Conservation (phyloP, 1,140 invertebrate species). For the Danaus plexippus region DNA sequence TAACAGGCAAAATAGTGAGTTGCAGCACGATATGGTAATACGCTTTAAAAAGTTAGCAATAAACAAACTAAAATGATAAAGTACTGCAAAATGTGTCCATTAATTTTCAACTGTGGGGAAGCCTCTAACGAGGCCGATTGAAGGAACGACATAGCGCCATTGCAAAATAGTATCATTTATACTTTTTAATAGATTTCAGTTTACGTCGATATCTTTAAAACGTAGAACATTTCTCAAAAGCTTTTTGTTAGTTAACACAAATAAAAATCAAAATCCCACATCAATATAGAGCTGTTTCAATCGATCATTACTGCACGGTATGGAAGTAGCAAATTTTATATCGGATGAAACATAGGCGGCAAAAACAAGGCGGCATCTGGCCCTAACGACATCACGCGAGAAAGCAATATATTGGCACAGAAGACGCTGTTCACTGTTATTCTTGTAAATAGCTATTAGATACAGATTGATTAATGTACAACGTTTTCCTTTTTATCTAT, state of each 20-base stretch:
- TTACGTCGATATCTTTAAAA: no score
- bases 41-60: slow-evolving; percentile 23
- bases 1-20: slow-evolving; percentile 17
- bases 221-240: no score
- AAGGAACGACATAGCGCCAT: slow-evolving; percentile 11
- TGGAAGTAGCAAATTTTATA: slow-evolving; percentile 49
- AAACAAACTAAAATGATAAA: slow-evolving; percentile 22
- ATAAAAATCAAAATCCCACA: no score
- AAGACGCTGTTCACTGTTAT: slow-evolving; percentile 33
- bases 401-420: slow-evolving; percentile 61
- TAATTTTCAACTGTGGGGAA: slow-evolving; percentile 15
- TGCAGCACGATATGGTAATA: slow-evolving; percentile 18
- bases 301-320: slow-evolving; percentile 13
- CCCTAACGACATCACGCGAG: slow-evolving; percentile 61
- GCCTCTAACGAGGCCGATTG: slow-evolving; percentile 17
- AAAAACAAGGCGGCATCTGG: slow-evolving; percentile 61
- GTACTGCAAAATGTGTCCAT: slow-evolving; percentile 19
- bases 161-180: no score
- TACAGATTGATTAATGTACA: slow-evolving; percentile 10
- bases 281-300: neutral
- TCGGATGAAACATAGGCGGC: slow-evolving; percentile 38
- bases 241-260: no score
- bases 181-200: no score
- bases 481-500: slow-evolving; percentile 2
- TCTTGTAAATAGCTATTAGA: slow-evolving; percentile 12